Evolutionary conservation across 2,888 invertebrate genomes (phyloP).

Genomic region (Drosophila rellima): DNA sequence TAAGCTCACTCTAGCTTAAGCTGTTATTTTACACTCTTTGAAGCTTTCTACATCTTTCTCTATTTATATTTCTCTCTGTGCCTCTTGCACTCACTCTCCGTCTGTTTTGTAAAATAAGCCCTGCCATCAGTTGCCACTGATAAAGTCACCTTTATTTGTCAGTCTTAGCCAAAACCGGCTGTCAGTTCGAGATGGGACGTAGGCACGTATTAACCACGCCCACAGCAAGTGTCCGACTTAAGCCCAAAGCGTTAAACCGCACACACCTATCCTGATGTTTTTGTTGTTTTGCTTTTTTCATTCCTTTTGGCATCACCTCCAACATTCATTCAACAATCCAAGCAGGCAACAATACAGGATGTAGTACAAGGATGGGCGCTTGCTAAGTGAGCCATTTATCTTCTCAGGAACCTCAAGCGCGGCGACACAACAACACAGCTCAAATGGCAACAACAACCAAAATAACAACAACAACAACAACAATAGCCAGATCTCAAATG

Average conservation of each 20-base stretch:
- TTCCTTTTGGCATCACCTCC: conserved; percentile 57
- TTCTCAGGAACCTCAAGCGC: conserved; percentile 81
- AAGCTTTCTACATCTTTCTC: background rate
- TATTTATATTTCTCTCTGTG: background rate
- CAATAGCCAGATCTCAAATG: conserved; percentile 48
- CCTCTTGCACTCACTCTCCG: background rate
- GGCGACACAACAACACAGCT: conserved; percentile 70
- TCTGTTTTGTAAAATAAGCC: conserved; percentile 44
- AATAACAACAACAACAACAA: conserved; percentile 59
- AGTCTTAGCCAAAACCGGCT: conserved; percentile 67
- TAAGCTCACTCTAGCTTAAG: background rate
- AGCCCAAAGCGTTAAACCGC: conserved; percentile 75
- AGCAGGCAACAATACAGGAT: conserved; percentile 21
- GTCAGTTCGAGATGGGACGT: conserved; percentile 46
- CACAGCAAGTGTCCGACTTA: conserved; percentile 42
- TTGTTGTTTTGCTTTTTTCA: conserved; percentile 34
- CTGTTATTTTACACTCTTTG: background rate
- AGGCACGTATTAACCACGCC: conserved; percentile 63
- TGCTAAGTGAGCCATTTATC: conserved; percentile 86
- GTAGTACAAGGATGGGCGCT: conserved; percentile 38
- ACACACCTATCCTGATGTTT: conserved; percentile 74
- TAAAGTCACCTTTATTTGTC: conserved; percentile 80
- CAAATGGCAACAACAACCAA: conserved; percentile 49
- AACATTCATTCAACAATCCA: conserved; percentile 23
- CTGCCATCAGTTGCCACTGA: conserved; percentile 65